Evolutionary conservation across 2,113 vertebrate genomes (phyloP).

Genomic region (Nipponia nippon): DNA sequence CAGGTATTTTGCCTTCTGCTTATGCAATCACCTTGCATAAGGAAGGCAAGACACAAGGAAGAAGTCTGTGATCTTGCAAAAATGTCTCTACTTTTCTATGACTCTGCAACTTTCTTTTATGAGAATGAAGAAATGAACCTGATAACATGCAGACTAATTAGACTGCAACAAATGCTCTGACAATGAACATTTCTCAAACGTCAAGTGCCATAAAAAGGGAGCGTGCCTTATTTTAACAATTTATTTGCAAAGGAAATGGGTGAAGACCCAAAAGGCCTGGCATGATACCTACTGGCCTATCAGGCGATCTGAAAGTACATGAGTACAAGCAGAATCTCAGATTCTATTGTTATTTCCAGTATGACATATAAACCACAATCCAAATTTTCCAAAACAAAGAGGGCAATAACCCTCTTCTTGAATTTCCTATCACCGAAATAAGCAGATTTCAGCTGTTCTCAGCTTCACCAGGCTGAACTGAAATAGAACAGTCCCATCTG

Average conservation of each 20-base stretch:
- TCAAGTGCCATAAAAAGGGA: background rate
- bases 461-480: background rate
- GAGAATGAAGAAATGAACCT: background rate
- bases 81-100: background rate
- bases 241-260: background rate
- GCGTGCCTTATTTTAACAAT: background rate
- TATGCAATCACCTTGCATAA: background rate
- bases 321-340: background rate
- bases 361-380: background rate
- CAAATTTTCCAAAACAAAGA: conserved; percentile 41
- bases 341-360: conserved; percentile 5
- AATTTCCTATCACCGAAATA: conserved; percentile 23
- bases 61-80: background rate
- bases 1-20: background rate
- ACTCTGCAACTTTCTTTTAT: background rate
- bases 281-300: background rate
- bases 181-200: background rate
- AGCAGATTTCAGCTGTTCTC: background rate
- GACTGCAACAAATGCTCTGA: background rate
- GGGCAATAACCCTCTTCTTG: background rate
- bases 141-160: background rate
- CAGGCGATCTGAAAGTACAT: background rate
- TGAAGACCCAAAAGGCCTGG: background rate
- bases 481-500: background rate
- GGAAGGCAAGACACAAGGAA: background rate